phyloP scores from a whole-genome alignment of 2,888 invertebrate species.

The Morpho achilles region DNA sequence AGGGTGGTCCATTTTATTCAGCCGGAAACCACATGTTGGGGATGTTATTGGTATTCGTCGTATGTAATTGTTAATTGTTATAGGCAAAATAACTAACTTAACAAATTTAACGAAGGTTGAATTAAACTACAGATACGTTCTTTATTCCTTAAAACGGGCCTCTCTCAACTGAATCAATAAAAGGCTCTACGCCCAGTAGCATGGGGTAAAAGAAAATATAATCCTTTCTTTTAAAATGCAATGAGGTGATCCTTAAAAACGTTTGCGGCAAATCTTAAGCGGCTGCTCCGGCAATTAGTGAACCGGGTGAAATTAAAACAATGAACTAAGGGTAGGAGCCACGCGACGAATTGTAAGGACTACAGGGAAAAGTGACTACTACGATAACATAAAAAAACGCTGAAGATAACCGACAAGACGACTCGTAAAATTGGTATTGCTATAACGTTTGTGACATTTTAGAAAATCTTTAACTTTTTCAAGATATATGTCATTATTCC shows the following conservation, averaged over 20 bases:
- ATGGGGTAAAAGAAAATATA: constrained; percentile 69
- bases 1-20: too few relatives aligned
- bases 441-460: too few relatives aligned
- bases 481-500: too few relatives aligned
- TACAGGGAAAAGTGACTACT: constrained; percentile 13
- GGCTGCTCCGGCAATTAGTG: constrained; percentile 73
- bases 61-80: too few relatives aligned
- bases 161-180: constrained; percentile 68
- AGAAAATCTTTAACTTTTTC: too few relatives aligned
- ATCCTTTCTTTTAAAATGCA: constrained; percentile 79
- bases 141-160: constrained; percentile 31
- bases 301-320: constrained; percentile 73
- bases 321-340: constrained; percentile 47
- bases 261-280: constrained; percentile 74
- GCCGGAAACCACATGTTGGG: too few relatives aligned
- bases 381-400: constrained; percentile 1
- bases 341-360: constrained; percentile 39
- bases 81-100: background rate
- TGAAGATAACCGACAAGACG: background rate
- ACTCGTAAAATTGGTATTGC: too few relatives aligned
- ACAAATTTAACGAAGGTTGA: background rate
- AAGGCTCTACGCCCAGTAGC: constrained; percentile 49
- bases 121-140: constrained; percentile 1
- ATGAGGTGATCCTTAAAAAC: constrained; percentile 76
- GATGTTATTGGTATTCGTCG: too few relatives aligned